Base-by-base conservation (phyloP, 2,888 invertebrate genomes). In the Gerris lacustris region DNA sequence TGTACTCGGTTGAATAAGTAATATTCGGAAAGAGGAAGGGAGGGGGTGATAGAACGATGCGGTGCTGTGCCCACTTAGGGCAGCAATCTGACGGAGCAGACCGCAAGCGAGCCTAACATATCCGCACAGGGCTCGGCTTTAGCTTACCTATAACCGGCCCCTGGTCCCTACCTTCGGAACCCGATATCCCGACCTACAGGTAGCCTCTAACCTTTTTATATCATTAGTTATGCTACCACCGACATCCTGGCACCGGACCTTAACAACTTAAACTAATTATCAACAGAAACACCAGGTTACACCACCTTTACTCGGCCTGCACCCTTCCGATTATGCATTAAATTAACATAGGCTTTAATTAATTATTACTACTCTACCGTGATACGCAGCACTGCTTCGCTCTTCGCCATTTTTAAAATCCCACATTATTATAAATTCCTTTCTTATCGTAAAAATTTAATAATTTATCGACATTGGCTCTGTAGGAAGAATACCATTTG, bases 1-100 rank as follows among this genome's bases (percentile, higher is more conserved):
- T 55, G 55, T 55, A 55, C 55, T 9, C 55, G 55, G 55, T 55
- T 55, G 55, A 55, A 55, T 55, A 55, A 55, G 55, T 55, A 55
- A 55, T 55, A 55, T 55, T 2, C 2, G 9, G 9, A 15, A 15
- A 55, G 15, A 55, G 15, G 15, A 15, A 11, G 55, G 55, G 15
- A 55, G 55, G 55, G 55, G 55, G 55, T 55, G 55, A 55, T 55
- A 15, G 55, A 55, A 15, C 31, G 31, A 31, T 31, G 31, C 31
- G 31, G 31, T 31, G 31, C 31, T 55, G 55, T 55, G 55, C 11
- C 55, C 55, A 55, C 55, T 55, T 55, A 55, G 55, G 55, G 11
- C 55, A 55, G 55, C 55, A 55, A 55, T 55, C 55, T 55, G 11
- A 55, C 15, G 15, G 55, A 55, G 11, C 55, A 15, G 11, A 55